phyloP scores from a whole-genome alignment of 2,888 invertebrate genomes.

The Nymphalis c-album region DNA sequence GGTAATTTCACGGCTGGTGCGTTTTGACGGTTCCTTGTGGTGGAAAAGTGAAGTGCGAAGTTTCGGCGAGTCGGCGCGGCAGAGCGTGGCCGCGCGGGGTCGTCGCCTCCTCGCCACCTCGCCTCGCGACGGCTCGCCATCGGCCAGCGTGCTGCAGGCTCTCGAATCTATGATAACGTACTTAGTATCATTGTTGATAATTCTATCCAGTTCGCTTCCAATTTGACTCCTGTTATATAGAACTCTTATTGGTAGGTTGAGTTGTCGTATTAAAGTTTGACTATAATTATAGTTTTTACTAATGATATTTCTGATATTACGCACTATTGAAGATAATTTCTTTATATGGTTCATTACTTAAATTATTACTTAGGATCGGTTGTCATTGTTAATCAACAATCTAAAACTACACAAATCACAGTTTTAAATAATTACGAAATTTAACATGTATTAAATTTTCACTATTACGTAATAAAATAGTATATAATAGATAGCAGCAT shows the following conservation, averaged over 20 bases:
- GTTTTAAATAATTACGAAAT: too few relatives aligned
- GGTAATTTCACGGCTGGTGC: constrained; percentile 76
- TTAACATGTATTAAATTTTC: too few relatives aligned
- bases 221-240: background rate
- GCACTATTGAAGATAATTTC: too few relatives aligned
- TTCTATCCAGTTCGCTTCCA: background rate
- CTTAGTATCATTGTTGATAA: constrained; percentile 6
- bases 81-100: constrained; percentile 64
- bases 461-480: too few relatives aligned
- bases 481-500: too few relatives aligned
- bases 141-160: constrained; percentile 12
- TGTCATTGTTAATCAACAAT: too few relatives aligned
- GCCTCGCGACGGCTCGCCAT: constrained; percentile 18
- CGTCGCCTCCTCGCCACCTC: constrained; percentile 58
- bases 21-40: constrained; percentile 65
- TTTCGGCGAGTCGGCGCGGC: constrained; percentile 70
- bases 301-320: too few relatives aligned
- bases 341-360: too few relatives aligned
- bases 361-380: too few relatives aligned
- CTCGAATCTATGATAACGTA: constrained; percentile 24
- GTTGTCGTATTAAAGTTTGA: too few relatives aligned
- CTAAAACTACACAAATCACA: too few relatives aligned
- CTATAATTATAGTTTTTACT: too few relatives aligned
- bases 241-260: background rate
- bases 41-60: constrained; percentile 80